Percentiles rank a stretch among this genome's conserved stretches.
phyloP scores from a whole-genome alignment of 2,113 vertebrate species.

The Grammatotria lemairii region DNA sequence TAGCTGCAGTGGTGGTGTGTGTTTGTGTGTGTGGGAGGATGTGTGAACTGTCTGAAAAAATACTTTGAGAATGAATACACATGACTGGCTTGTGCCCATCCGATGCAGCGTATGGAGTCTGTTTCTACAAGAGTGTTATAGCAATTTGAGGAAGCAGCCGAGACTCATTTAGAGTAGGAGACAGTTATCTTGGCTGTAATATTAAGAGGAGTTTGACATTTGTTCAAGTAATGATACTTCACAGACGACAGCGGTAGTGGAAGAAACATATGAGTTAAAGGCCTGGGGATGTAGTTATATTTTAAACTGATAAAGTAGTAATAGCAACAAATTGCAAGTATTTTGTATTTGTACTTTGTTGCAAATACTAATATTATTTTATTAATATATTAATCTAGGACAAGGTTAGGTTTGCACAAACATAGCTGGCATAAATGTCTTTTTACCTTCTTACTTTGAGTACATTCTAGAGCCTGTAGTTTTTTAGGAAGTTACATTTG shows the following conservation, averaged over 20 bases:
- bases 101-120: neutral
- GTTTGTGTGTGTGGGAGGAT: neutral
- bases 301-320: neutral
- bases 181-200: neutral
- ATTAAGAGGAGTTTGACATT: neutral
- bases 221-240: neutral
- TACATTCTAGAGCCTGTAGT: neutral
- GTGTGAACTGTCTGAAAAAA: neutral
- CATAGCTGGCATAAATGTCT: neutral
- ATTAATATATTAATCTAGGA: neutral
- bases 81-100: neutral
- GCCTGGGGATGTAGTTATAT: constrained; percentile 15
- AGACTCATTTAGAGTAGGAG: neutral
- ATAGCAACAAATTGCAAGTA: neutral
- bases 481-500: neutral
- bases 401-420: neutral
- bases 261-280: neutral
- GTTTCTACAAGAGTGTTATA: neutral
- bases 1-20: neutral
- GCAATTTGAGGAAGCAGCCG: neutral
- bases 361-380: neutral
- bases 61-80: neutral
- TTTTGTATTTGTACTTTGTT: neutral
- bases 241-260: neutral
- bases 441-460: neutral